Evolutionary conservation across 2,888 invertebrate genomes (phyloP), one percentile per base, ranked within the genome.

Genomic region (Serrognathus titanus): DNA sequence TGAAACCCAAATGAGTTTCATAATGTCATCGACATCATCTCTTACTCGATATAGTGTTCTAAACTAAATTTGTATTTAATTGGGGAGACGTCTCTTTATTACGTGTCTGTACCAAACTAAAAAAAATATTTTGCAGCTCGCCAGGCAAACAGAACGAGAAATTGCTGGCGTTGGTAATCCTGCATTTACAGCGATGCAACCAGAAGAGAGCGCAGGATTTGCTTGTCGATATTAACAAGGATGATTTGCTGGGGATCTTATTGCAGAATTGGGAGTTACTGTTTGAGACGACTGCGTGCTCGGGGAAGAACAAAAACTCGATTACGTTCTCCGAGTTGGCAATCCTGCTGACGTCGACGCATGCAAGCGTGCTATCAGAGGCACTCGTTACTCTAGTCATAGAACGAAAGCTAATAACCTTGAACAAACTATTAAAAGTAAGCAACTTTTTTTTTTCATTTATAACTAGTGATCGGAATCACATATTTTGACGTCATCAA

Each of bases 251-350:
- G 2, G 68, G 71, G 1, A 71, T 80, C 13, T 66, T 82, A 7
- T 58, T 78, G 7, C 75, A 78, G 31, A 78, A 82, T 65, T 81
- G 80, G 73, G 77, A 80, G 37, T 67, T 83, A 4, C 69, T 84
- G 1, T 81, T 84, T 53, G 83, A 83, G 55, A 77, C 75, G 36
- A 76, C 76, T 0, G 24, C 13, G n/a, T 48, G 39, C 16, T 72
- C 71, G 31, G 71, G 74, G 45, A 71, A 75, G 53, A 73, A 72
- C 1, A 78, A 74, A 60, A 73, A 72, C 13, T 70, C 77, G 0
- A 80, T 80, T 0, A 80, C 80, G 1, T 83, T 84, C 63, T 83
- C 84, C 0, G 84, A 85, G 62, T 75, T 84, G 7, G 75, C 82
- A 1, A 78, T 81, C 4, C 71, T 80, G 11, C 68, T 85, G 38